Evolutionary conservation across 1,140 invertebrate species (phyloP).

Genomic region (Atta cephalotes): DNA sequence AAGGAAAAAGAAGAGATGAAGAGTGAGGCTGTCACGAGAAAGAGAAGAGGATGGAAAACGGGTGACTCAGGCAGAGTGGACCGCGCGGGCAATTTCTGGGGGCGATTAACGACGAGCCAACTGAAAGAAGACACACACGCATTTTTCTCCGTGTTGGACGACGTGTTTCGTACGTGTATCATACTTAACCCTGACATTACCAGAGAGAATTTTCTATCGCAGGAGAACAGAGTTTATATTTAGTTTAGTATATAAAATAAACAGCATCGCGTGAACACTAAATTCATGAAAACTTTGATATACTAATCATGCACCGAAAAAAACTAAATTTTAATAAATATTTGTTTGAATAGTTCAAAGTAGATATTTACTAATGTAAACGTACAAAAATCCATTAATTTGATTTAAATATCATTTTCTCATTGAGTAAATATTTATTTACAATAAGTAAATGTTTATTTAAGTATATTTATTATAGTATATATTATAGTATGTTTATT

Average conservation of each 20-base stretch:
- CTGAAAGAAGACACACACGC: constrained; percentile 41
- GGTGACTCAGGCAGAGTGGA: constrained; percentile 76
- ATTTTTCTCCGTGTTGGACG: constrained; percentile 42
- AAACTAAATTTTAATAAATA: too few relatives aligned
- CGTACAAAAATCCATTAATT: too few relatives aligned
- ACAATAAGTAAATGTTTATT: too few relatives aligned
- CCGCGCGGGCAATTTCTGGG: constrained; percentile 70
- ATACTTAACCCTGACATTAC: constrained; percentile 42
- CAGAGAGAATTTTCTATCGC: constrained; percentile 33
- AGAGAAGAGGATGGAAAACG: constrained; percentile 56
- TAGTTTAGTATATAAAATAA: constrained; percentile 39
- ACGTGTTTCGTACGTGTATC: constrained; percentile 28
- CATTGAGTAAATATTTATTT: too few relatives aligned
- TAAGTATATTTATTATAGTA: too few relatives aligned
- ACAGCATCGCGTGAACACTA: background rate
- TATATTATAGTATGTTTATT: too few relatives aligned
- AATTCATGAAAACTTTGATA: background rate
- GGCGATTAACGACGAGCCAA: constrained; percentile 74
- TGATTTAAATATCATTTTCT: too few relatives aligned
- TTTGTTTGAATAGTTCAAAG: too few relatives aligned
- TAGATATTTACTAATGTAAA: too few relatives aligned
- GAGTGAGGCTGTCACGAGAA: background rate
- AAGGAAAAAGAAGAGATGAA: constrained; percentile 6
- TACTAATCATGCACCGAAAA: too few relatives aligned
- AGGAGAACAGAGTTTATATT: constrained; percentile 25